Percentiles rank a stretch among this genome's conserved stretches.
Evolutionary conservation across 2,888 invertebrate genomes (phyloP).

Genomic region (Branchipolynoe longqiensis): DNA sequence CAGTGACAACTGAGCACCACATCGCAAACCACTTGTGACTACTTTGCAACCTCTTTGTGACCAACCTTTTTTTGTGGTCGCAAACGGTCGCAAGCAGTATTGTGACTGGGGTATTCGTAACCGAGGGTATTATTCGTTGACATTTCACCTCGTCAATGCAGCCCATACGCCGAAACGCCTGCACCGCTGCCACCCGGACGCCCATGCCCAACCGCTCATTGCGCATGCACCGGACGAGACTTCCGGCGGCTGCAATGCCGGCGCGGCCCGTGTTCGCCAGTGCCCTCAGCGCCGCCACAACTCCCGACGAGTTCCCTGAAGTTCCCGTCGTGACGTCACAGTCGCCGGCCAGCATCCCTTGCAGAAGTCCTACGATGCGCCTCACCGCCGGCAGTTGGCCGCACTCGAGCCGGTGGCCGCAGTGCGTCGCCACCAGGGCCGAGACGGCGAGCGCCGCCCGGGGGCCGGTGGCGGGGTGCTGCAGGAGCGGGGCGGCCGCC

Average conservation of each 20-base stretch:
- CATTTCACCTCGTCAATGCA: conserved; percentile 84
- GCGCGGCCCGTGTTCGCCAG: conserved; percentile 93
- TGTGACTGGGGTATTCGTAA: no score
- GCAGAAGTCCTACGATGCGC: conserved; percentile 51
- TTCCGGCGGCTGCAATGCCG: conserved; percentile 67
- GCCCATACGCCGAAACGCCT: conserved; percentile 88
- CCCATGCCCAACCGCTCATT: conserved; percentile 86
- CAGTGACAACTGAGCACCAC: no score
- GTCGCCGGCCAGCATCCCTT: conserved; percentile 66
- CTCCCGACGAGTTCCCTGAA: neutral
- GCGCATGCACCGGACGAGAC: conserved; percentile 73
- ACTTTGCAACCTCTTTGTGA: no score
- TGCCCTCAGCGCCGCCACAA: conserved; percentile 85
- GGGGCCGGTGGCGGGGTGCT: conserved; percentile 82
- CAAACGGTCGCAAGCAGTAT: no score
- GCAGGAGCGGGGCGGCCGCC: conserved; percentile 77
- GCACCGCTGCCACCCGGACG: conserved; percentile 90
- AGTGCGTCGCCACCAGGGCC: conserved; percentile 88
- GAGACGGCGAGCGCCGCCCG: conserved; percentile 87
- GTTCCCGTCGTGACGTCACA: conserved; percentile 20
- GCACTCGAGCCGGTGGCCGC: conserved; percentile 83
- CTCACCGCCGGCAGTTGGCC: conserved; percentile 60
- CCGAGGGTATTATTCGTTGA: no score
- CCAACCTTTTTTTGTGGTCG: no score
- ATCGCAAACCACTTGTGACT: no score